Percentiles rank a stretch among this genome's conserved stretches.
phyloP scores from a whole-genome alignment of 2,113 vertebrate species.

The Rostratula benghalensis region DNA sequence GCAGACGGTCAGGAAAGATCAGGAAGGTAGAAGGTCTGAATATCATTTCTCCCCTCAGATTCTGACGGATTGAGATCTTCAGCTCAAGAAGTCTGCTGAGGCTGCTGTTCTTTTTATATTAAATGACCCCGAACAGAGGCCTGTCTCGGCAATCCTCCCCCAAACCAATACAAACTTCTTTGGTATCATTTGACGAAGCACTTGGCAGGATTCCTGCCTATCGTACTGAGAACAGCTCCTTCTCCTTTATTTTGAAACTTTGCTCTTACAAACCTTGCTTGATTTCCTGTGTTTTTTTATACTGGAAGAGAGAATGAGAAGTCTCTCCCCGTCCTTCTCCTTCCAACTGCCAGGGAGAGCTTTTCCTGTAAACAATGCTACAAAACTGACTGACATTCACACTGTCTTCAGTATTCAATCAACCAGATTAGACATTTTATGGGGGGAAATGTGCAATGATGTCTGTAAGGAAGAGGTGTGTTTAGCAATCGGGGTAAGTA shows the following conservation, averaged over 20 bases:
- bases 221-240: neutral
- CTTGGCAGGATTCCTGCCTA: neutral
- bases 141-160: neutral
- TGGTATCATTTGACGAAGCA: neutral
- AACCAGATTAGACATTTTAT: neutral
- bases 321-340: neutral
- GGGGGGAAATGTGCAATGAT: neutral
- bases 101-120: neutral
- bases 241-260: neutral
- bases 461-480: neutral
- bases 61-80: neutral
- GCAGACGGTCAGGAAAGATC: neutral
- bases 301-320: neutral
- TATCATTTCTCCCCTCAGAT: neutral
- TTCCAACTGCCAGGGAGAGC: neutral
- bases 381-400: neutral
- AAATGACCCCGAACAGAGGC: neutral
- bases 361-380: neutral
- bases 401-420: neutral
- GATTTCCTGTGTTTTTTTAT: neutral
- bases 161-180: neutral
- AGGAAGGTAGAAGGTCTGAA: neutral
- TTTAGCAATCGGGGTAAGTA: neutral
- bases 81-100: neutral
- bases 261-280: neutral